A percentile compares a stretch with the other conserved stretches of the same genome.
Conservation (phyloP, 2,797 vertebrate genomes). For the Sternarchorhynchus goeldii region DNA sequence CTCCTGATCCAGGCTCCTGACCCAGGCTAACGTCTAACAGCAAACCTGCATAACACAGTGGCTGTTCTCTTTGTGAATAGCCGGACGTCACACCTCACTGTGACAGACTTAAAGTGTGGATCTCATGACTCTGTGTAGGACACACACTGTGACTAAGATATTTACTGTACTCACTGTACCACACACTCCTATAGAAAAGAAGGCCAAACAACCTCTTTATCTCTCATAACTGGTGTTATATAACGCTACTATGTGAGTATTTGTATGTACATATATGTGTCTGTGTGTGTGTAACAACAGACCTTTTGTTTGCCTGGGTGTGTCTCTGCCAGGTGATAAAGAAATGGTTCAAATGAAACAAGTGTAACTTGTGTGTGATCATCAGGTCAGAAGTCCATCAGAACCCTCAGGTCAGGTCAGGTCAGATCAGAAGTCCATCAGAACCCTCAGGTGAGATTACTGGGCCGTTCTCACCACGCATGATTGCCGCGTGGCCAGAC, state of each 20-base stretch:
- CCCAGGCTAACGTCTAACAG: background rate
- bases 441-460: too few relatives aligned
- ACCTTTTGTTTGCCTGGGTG: constrained; percentile 29
- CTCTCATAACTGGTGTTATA: background rate
- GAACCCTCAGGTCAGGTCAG: too few relatives aligned
- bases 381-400: background rate
- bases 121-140: background rate
- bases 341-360: constrained; percentile 31
- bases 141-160: background rate
- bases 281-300: constrained; percentile 4
- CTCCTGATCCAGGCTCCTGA: background rate
- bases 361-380: constrained; percentile 37
- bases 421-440: too few relatives aligned
- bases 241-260: too few relatives aligned
- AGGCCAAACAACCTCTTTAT: background rate
- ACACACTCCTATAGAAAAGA: background rate
- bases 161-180: background rate
- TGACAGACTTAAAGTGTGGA: background rate
- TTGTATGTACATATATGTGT: background rate
- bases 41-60: constrained; percentile 13
- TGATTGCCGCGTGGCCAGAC: too few relatives aligned
- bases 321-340: constrained; percentile 34
- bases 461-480: too few relatives aligned
- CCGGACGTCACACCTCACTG: constrained; percentile 3
- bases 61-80: background rate